Base-by-base conservation (phyloP, 2,113 vertebrate species). In the Tyrannus savana region DNA sequence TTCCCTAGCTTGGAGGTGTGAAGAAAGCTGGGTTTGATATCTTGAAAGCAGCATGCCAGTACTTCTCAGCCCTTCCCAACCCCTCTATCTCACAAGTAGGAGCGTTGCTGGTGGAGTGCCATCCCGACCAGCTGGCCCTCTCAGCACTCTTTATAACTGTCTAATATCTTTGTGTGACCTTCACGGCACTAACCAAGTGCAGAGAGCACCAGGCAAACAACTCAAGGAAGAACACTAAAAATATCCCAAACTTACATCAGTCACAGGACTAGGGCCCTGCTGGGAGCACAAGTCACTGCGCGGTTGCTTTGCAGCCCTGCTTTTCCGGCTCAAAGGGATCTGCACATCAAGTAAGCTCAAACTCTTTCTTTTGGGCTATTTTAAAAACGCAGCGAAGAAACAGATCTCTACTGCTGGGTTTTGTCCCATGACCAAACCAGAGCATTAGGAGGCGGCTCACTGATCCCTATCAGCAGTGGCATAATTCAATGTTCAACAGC, bases 121-220 rank as follows among this genome's bases (percentile, higher is more conserved):
- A 95, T 84, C 86, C 56, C 0, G 0, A 72, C 88, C 93, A 97
- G 95, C 93, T 95, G 96, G 92, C 73, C 56, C 88, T 89, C 96
- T 90, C 86, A 86, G 84, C 68, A 47, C 84, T 85, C 82, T 90
- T 74, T 37, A 82, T 80, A 89, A 84, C 86, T 72, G 56, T 7
- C 68, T 88, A 18, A n/a, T 86, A 94, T 84, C 87, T 89, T 76
- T n/a, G 63, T 30, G 63, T 92, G 94, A 97, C 96, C 96, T 96
- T 96, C 92, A 96, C 33, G 0, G 80, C 3, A 3, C 69, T 24
- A 90, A 80, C 59, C 67, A 75, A 89, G 93, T 14, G 2, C 31
- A 39, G 55, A 82, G 78, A 95, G 56, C 73, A 71, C 47, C 60
- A 92, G 53, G 28, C 73, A 90, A 96, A 94, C 81, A 94, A 94